Evolutionary conservation across 2,113 vertebrate genomes (phyloP).

Genomic region (Ailuropoda melanoleuca): DNA sequence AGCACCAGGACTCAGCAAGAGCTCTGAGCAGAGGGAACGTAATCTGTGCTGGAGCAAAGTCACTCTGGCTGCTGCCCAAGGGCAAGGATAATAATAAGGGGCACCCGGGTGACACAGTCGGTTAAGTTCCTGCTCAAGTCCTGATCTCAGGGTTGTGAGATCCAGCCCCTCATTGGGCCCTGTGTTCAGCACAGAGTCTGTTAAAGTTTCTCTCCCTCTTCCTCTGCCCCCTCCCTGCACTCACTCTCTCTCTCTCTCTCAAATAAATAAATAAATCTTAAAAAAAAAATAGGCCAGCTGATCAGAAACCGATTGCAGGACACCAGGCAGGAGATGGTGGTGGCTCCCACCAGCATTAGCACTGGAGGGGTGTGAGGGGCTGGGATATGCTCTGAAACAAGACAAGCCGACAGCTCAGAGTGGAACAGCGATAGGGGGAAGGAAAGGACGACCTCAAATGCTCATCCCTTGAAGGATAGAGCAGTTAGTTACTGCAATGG

Average conservation of each 20-base stretch:
- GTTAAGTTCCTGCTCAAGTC: background rate
- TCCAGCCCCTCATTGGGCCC: background rate
- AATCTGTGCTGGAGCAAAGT: background rate
- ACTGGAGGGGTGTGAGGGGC: background rate
- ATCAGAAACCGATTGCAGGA: background rate
- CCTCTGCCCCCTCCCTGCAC: background rate
- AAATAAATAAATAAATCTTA: background rate
- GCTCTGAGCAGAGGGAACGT: background rate
- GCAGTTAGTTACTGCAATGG: rapidly evolving
- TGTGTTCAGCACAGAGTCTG: background rate
- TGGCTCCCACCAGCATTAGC: background rate
- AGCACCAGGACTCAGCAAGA: background rate
- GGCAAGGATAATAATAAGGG: background rate
- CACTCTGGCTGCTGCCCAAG: background rate
- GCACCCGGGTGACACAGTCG: rapidly evolving
- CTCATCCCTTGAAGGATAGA: background rate
- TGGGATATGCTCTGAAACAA: background rate
- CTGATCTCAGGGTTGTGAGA: background rate
- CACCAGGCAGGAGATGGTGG: background rate
- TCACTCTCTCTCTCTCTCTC: background rate
- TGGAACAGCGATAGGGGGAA: background rate
- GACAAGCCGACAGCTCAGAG: background rate
- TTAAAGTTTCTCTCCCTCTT: background rate
- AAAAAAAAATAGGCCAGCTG: background rate
- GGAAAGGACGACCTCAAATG: background rate